A percentile compares a stretch with the other conserved stretches of the same genome.
Conservation (phyloP, 2,113 vertebrate genomes). For the Xenotilapia leptura region DNA sequence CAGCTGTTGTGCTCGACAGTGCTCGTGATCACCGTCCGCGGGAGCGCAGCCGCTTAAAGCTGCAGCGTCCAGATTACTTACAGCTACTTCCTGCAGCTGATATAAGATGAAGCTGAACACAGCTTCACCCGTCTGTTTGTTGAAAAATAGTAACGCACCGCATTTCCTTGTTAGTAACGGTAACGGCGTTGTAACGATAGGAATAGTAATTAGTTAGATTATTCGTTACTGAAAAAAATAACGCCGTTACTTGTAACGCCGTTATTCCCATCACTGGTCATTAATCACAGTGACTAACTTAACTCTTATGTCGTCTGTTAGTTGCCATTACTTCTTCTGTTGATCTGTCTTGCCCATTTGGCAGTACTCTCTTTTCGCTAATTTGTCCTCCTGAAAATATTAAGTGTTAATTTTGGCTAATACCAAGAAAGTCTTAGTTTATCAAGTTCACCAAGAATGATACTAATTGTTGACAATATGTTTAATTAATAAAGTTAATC, state of each 20-base stretch:
- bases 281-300: background rate
- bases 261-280: background rate
- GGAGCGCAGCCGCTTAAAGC: background rate
- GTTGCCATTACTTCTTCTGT: background rate
- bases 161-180: no score
- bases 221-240: no score
- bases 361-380: background rate
- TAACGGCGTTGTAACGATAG: no score
- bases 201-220: no score
- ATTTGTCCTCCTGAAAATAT: background rate
- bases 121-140: no score
- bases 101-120: no score
- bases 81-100: no score
- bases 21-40: rapidly evolving
- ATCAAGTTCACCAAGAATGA: background rate
- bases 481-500: background rate
- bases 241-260: background rate
- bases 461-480: background rate
- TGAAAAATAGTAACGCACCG: no score
- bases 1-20: background rate
- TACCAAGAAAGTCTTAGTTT: background rate
- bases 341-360: background rate
- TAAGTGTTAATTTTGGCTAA: background rate
- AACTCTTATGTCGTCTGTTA: background rate
- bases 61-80: rapidly evolving